These are phyloP conservation scores for Clarias pachynema DNA, from an alignment of 2,797 vertebrate genomes.

Conservation along the genomic window DNA sequence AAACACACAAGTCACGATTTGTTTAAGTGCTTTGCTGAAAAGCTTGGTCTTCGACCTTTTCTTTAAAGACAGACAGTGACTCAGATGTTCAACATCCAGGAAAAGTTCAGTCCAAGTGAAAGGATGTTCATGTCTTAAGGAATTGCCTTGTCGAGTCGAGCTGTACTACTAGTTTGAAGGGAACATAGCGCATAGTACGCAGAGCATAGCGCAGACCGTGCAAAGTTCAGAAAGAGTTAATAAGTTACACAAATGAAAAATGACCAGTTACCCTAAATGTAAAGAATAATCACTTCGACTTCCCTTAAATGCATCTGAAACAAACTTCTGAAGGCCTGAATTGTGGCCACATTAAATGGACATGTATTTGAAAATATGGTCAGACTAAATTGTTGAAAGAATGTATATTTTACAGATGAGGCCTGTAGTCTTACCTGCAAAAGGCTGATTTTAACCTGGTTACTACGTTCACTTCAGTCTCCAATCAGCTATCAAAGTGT, in stretches of 20 bases:
- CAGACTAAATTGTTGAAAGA: background rate
- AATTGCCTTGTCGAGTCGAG: background rate
- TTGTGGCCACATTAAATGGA: background rate
- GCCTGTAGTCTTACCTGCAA: background rate
- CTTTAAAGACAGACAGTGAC: background rate
- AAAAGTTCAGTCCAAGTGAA: background rate
- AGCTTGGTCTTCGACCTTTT: background rate
- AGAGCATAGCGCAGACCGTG: background rate
- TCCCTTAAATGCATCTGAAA: background rate
- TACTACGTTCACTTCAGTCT: background rate
- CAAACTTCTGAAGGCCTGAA: background rate
- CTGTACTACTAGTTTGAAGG: background rate
- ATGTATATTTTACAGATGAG: background rate
- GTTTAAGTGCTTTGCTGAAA: background rate
- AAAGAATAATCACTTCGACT: background rate
- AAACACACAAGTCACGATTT: background rate
- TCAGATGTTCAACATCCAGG: background rate
- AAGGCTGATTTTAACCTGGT: background rate
- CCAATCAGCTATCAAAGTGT: background rate
- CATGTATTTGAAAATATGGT: background rate
- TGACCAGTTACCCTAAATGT: background rate
- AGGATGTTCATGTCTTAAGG: background rate
- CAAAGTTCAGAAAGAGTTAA: background rate
- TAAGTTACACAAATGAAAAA: background rate
- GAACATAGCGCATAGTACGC: background rate